phyloP scores from a whole-genome alignment of 2,797 vertebrate genomes.

The Tinamus major region DNA sequence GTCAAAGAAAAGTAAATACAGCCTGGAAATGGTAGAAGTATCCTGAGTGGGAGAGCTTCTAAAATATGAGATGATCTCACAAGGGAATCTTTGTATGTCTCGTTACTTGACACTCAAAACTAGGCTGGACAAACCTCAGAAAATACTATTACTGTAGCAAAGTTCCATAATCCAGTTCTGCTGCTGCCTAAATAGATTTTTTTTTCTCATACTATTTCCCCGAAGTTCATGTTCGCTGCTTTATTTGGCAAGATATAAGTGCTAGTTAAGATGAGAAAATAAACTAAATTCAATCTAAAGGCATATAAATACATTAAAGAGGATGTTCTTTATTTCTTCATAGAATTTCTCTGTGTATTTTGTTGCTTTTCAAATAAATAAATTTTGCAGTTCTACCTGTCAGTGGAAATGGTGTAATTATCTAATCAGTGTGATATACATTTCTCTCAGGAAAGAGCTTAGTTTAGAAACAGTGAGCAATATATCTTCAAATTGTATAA shows the following conservation, averaged over 20 bases:
- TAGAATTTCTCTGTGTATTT: background rate
- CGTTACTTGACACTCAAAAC: background rate
- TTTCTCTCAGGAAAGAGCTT: background rate
- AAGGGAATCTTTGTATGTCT: background rate
- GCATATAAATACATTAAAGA: accelerated
- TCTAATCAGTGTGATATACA: background rate
- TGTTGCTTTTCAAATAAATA: no score
- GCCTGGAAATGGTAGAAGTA: background rate
- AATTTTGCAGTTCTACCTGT: background rate
- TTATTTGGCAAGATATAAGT: background rate
- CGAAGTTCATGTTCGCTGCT: accelerated
- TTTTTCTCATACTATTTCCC: background rate
- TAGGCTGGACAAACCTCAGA: background rate
- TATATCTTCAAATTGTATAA: background rate
- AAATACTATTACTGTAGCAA: background rate
- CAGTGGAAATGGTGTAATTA: background rate
- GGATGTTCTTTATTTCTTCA: background rate
- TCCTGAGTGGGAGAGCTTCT: background rate
- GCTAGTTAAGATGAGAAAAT: background rate
- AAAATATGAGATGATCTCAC: background rate
- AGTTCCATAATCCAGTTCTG: background rate
- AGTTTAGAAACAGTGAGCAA: background rate
- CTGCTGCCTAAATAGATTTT: background rate
- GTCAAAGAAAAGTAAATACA: slow-evolving; percentile 22
- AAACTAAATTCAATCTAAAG: background rate